Evolutionary conservation across 1,140 invertebrate genomes (phyloP).

Genomic region (Lanistes nyassanus): DNA sequence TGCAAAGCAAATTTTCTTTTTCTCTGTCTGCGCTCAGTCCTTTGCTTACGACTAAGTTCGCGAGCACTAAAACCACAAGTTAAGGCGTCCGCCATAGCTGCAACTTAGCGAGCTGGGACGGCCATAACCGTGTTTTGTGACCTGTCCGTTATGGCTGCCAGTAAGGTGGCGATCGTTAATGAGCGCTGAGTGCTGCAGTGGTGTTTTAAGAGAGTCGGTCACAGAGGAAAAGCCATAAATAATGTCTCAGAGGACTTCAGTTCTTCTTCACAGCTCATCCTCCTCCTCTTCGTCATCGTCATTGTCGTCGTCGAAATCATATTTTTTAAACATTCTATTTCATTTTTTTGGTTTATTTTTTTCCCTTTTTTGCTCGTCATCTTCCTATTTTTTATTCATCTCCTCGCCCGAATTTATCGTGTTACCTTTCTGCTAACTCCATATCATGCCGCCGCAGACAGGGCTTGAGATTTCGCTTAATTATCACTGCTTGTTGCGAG

Average conservation of each 20-base stretch:
- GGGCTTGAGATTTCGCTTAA: not conserved
- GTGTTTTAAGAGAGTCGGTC: no score
- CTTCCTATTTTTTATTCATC: not conserved
- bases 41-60: no score
- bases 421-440: not conserved
- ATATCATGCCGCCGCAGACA: not conserved
- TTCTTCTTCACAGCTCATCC: not conserved
- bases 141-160: constrained; percentile 24
- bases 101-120: not conserved
- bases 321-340: not conserved
- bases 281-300: not conserved
- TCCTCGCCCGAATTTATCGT: not conserved
- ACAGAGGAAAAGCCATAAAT: not conserved
- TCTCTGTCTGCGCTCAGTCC: no score
- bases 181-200: no score
- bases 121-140: constrained; percentile 20
- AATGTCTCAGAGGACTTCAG: no score
- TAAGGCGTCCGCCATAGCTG: not conserved
- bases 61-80: no score
- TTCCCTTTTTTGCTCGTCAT: not conserved
- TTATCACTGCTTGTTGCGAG: not conserved
- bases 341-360: not conserved
- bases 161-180: no score
- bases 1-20: no score
- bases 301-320: not conserved